These are phyloP conservation scores for Cynopterus brachyotis DNA, from an alignment of 2,113 vertebrate species.

Conservation along the genomic window DNA sequence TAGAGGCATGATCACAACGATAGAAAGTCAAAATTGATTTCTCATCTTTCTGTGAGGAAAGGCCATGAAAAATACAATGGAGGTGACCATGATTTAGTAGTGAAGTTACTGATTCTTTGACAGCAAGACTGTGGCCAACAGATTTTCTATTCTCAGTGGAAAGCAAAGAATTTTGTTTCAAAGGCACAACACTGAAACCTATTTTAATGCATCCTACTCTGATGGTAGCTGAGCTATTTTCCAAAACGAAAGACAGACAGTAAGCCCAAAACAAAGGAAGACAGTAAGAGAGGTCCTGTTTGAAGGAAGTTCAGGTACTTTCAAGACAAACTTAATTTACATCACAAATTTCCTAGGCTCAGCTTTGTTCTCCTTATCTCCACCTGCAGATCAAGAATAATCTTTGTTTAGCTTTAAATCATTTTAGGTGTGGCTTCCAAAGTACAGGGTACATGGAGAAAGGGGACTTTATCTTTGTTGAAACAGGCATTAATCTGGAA, in stretches of 20 bases:
- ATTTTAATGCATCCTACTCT: neutral
- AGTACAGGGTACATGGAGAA: neutral
- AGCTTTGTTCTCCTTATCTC: neutral
- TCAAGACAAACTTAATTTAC: neutral
- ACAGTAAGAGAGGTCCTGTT: neutral
- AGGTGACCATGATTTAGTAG: neutral
- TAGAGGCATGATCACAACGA: neutral
- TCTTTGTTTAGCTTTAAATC: neutral
- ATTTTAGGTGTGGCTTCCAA: neutral
- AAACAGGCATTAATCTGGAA: neutral
- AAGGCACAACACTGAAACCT: neutral
- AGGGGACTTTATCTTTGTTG: neutral
- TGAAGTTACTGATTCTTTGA: neutral
- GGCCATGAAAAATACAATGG: neutral
- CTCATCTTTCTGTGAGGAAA: neutral
- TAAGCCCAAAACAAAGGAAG: neutral
- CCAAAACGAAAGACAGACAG: neutral
- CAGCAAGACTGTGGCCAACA: neutral
- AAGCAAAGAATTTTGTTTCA: neutral
- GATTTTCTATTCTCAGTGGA: neutral
- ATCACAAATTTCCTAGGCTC: neutral
- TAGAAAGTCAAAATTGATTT: neutral
- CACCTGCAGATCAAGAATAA: neutral
- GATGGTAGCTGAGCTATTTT: neutral
- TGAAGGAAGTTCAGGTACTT: neutral